Base-by-base conservation (phyloP, 2,888 invertebrate genomes). In the Acrocyrtus sp. region DNA sequence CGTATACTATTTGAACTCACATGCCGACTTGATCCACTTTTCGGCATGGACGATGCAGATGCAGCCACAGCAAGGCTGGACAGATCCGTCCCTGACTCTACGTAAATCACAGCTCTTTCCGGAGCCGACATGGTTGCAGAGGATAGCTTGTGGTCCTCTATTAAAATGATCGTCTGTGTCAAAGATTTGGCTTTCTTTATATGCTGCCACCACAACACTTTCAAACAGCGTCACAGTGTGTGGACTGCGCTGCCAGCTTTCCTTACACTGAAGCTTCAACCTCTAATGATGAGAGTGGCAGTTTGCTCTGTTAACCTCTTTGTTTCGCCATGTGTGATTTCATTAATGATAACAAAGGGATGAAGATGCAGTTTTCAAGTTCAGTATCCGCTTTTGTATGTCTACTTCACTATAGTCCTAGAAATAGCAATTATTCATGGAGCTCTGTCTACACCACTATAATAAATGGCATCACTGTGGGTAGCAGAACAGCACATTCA, bases 61-160 rank as follows among this genome's bases (percentile, higher is more conserved):
- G 67, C 51, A 22, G 57, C 70, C n/a, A 60, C 72, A 0, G 74
- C 73, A n/a, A 72, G 53, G 43, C 75, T 72, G 62, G 78, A 65
- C 3, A 79, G 47, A 24, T 74, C 75, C 2, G 79, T 43, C 2
- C 76, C 78, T 3, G 80, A 78, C 63, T 81, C 81, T 12, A 81
- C 81, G 51, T 81, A 81, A 70, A 81, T 80, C 21, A 81, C 79
- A 22, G 80, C 81, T 70, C 81, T 58, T 53, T 79, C 79, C 2
- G 76, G 62, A 6, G 75, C 70, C 12, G 78, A 72, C 78, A 80
- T 80, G 24, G n/a, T n/a, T n/a, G n/a, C n/a, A n/a, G n/a, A n/a
- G n/a, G n/a, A n/a, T n/a, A n/a, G n/a, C n/a, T n/a, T n/a, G n/a
- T n/a, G n/a, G n/a, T n/a, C n/a, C n/a, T n/a, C n/a, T n/a, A n/a